A percentile compares a stretch with the other conserved stretches of the same genome.
These are phyloP conservation scores for Alosa alosa DNA, from an alignment of 2,113 vertebrate species.

Conservation along the genomic window DNA sequence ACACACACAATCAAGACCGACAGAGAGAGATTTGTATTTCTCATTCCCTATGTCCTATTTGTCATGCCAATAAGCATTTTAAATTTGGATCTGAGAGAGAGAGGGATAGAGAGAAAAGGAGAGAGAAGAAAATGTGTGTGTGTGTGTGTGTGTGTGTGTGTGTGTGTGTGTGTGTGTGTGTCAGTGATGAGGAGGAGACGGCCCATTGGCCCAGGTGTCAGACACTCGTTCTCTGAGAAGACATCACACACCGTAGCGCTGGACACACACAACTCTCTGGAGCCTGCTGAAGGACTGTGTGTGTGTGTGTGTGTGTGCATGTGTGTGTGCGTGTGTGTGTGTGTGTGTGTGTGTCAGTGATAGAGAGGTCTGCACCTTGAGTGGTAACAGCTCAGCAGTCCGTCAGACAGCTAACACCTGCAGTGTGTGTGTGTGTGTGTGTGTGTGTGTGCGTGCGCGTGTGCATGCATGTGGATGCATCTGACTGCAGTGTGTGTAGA, in stretches of 20 bases:
- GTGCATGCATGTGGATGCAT: background rate
- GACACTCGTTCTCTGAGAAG: background rate
- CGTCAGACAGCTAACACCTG: background rate
- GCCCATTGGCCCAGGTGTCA: slow-evolving; percentile 4
- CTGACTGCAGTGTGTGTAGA: background rate
- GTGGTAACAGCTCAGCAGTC: slow-evolving; percentile 13
- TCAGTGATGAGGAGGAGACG: background rate
- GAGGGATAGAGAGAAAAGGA: no score
- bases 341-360: slow-evolving; percentile 1
- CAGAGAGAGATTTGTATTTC: no score
- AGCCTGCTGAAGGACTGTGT: background rate
- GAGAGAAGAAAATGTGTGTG: background rate
- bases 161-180: background rate
- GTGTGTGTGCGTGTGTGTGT: slow-evolving; percentile 8
- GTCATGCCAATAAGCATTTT: no score
- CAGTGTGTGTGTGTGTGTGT: slow-evolving; percentile 9
- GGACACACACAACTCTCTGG: background rate
- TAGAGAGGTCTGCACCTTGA: background rate
- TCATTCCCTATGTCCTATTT: no score
- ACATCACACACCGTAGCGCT: background rate
- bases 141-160: background rate
- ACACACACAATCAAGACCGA: no score
- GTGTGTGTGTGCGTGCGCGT: background rate
- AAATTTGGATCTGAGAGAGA: no score
- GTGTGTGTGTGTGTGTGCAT: background rate